Evolutionary conservation across 2,888 invertebrate species (phyloP).

Genomic region (Catonia carolina): DNA sequence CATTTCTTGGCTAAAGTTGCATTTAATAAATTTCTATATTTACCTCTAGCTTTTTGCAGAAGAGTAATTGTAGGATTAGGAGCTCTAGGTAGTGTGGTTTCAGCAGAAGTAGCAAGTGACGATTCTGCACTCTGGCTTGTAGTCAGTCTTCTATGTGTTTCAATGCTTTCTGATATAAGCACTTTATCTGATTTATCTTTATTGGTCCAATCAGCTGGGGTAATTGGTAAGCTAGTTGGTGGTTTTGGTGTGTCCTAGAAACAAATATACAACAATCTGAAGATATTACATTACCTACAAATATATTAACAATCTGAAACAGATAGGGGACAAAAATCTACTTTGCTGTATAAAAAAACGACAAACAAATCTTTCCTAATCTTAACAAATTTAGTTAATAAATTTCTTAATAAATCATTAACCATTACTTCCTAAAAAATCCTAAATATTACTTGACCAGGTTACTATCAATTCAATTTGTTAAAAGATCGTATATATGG

Average conservation of each 20-base stretch:
- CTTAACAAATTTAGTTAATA: too few species aligned
- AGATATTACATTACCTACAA: not conserved
- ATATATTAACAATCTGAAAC: not conserved
- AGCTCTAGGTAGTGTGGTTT: slow-evolving; percentile 57
- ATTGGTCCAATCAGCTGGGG: slow-evolving; percentile 2
- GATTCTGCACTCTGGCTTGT: slow-evolving; percentile 22
- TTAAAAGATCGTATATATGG: too few species aligned
- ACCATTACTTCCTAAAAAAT: too few species aligned
- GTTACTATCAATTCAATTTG: too few species aligned
- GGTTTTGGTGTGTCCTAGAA: slow-evolving; percentile 22
- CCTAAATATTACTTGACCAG: too few species aligned
- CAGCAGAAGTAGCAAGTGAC: slow-evolving; percentile 6
- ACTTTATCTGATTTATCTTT: not conserved
- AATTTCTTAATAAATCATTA: too few species aligned
- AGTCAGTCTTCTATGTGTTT: not conserved
- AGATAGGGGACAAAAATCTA: too few species aligned
- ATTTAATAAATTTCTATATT: too few species aligned
- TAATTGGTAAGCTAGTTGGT: slow-evolving; percentile 21
- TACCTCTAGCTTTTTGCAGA: slow-evolving; percentile 83
- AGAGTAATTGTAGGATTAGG: slow-evolving; percentile 84
- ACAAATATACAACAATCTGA: not conserved
- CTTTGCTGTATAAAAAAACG: too few species aligned
- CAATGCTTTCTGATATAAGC: not conserved
- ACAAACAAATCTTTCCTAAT: too few species aligned
- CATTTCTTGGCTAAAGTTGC: too few species aligned